Percentiles rank a stretch among this genome's conserved stretches.
Conservation (phyloP, 2,113 vertebrate species). For the Oryzias melastigma region DNA sequence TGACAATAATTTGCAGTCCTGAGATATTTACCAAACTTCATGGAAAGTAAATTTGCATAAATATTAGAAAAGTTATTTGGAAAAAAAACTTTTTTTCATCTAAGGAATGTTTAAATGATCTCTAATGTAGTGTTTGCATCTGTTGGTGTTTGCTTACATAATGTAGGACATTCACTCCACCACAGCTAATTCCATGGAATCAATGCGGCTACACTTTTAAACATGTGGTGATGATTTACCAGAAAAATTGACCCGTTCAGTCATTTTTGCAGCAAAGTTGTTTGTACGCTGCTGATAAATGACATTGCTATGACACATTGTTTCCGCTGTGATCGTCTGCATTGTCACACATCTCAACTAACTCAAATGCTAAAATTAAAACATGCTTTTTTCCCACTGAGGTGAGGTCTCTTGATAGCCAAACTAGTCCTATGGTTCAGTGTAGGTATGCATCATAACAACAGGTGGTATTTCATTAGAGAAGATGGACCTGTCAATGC, state of each 20-base stretch:
- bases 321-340: conserved; percentile 31
- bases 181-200: conserved; percentile 34
- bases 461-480: conserved; percentile 15
- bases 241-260: conserved; percentile 57
- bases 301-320: conserved; percentile 42
- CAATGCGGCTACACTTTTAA: conserved; percentile 25
- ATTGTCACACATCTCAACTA: conserved; percentile 17
- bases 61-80: conserved; percentile 14
- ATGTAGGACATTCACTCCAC: conserved; percentile 25
- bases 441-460: conserved; percentile 10
- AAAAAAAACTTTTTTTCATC: conserved; percentile 1
- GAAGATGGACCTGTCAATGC: not conserved
- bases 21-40: no score
- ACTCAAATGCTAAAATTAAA: conserved; percentile 36
- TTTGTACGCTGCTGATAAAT: conserved; percentile 52
- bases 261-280: conserved; percentile 29
- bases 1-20: no score
- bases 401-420: conserved; percentile 41
- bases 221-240: conserved; percentile 44
- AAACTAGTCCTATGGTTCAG: conserved; percentile 41
- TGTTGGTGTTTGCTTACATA: conserved; percentile 33
- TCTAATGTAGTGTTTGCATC: not conserved
- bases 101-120: not conserved
- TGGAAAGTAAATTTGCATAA: conserved; percentile 6
- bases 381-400: conserved; percentile 55